These are phyloP conservation scores for Pecten maximus DNA, from an alignment of 2,888 invertebrate genomes.

Conservation along the genomic window DNA sequence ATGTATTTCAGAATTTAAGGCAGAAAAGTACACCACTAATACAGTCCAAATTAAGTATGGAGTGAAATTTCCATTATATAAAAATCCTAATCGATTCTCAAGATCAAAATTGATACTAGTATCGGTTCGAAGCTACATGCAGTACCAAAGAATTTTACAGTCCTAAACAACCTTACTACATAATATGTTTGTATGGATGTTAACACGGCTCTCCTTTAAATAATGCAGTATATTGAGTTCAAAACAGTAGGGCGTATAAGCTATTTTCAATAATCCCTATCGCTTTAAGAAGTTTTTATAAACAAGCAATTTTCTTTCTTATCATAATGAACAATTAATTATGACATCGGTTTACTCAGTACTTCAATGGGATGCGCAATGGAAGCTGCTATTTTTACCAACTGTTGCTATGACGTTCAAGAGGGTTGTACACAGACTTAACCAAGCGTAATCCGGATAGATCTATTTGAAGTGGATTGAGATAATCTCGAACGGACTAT, in stretches of 20 bases:
- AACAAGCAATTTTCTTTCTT: not conserved
- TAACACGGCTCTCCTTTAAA: not conserved
- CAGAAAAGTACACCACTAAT: no score
- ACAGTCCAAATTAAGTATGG: no score
- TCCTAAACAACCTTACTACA: no score
- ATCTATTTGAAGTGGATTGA: not conserved
- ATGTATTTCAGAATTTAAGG: not conserved
- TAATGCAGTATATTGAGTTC: not conserved
- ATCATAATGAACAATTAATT: slow-evolving; percentile 21
- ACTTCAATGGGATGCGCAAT: not conserved
- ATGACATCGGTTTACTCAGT: not conserved
- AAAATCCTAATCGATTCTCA: no score
- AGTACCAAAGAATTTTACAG: no score
- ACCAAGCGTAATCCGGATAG: not conserved
- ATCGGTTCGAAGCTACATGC: no score
- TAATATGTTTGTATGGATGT: no score
- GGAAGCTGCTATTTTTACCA: not conserved
- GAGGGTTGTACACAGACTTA: not conserved
- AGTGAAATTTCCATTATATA: no score
- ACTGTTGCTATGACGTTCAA: not conserved
- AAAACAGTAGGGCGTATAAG: not conserved
- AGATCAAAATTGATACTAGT: no score
- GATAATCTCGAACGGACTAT: not conserved
- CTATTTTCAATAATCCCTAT: not conserved
- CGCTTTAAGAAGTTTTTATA: not conserved